Evolutionary conservation across 2,888 invertebrate species (phyloP).

Genomic region (Globia sparganii): DNA sequence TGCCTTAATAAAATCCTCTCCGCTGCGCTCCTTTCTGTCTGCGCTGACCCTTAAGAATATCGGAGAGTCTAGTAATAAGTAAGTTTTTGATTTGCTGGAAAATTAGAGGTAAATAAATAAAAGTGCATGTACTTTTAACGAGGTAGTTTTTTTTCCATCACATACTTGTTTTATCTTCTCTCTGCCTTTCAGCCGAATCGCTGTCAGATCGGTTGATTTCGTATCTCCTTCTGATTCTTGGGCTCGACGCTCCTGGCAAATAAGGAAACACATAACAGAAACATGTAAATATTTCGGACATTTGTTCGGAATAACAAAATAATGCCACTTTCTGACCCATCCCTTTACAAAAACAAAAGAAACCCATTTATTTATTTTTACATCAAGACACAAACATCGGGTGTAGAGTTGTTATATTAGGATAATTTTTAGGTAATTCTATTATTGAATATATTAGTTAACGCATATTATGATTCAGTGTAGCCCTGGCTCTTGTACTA

Average conservation of each 20-base stretch:
- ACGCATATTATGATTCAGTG: too few species aligned
- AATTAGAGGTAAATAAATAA: constrained; percentile 22
- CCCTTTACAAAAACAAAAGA: not conserved
- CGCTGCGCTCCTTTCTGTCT: too few species aligned
- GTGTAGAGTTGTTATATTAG: too few species aligned
- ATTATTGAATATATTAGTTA: too few species aligned
- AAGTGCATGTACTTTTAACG: constrained; percentile 42
- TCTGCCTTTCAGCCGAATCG: constrained; percentile 92
- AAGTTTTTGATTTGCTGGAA: not conserved
- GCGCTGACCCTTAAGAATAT: too few species aligned
- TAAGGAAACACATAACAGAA: not conserved
- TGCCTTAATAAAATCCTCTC: too few species aligned
- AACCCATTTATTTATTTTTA: not conserved
- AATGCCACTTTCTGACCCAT: not conserved
- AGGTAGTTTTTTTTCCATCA: constrained; percentile 38
- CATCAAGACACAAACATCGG: not conserved
- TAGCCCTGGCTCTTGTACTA: not conserved
- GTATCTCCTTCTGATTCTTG: constrained; percentile 86
- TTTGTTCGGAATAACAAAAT: not conserved
- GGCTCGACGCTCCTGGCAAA: constrained; percentile 81
- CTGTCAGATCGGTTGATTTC: constrained; percentile 82
- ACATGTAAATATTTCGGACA: not conserved
- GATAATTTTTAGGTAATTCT: too few species aligned
- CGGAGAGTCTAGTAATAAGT: not conserved
- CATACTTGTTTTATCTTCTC: constrained; percentile 94